phyloP scores from a whole-genome alignment of 2,888 invertebrate species.

The Eumerus sabulonum region DNA sequence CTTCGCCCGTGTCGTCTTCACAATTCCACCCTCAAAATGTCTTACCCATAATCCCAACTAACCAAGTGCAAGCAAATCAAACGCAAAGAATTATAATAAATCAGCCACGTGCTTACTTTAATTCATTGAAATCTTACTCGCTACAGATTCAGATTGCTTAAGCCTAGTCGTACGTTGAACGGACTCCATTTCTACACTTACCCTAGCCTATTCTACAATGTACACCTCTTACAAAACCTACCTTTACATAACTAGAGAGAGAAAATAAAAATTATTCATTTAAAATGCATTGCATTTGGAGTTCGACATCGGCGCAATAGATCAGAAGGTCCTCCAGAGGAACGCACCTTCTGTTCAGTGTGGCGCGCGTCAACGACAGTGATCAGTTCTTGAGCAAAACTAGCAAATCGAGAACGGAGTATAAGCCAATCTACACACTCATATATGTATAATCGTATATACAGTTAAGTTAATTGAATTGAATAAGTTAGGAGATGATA shows the following conservation, averaged over 20 bases:
- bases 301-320: no score
- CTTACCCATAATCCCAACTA: no score
- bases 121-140: conserved; percentile 49
- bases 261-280: conserved; percentile 22
- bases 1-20: no score
- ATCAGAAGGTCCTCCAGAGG: conserved; percentile 24
- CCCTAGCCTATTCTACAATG: conserved; percentile 30
- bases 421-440: neutral
- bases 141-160: conserved; percentile 28
- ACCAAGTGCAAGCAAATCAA: no score
- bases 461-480: conserved; percentile 32
- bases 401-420: no score
- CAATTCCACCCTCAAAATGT: no score
- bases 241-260: neutral
- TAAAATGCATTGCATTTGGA: conserved; percentile 66
- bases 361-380: conserved; percentile 34
- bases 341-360: conserved; percentile 3
- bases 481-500: conserved; percentile 51
- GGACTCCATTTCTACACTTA: conserved; percentile 13
- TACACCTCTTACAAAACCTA: conserved; percentile 65
- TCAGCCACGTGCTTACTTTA: conserved; percentile 35
- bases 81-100: conserved; percentile 14
- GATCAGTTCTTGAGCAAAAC: conserved; percentile 62
- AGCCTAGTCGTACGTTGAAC: conserved; percentile 30
- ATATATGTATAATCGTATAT: conserved; percentile 29